phyloP scores from a whole-genome alignment of 2,888 invertebrate species.

The Microctonus aethiopoides region DNA sequence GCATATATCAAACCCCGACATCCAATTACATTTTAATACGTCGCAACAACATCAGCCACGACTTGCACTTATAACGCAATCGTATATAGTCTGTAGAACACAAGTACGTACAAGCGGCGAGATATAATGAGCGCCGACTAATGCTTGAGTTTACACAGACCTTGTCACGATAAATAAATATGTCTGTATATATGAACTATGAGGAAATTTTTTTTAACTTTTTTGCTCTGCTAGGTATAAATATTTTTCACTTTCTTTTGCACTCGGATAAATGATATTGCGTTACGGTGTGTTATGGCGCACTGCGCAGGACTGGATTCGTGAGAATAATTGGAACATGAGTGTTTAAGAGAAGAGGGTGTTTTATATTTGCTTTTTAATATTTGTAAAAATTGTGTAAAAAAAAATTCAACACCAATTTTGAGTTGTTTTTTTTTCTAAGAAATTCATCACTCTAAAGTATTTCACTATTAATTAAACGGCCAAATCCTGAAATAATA shows the following conservation, averaged over 20 bases:
- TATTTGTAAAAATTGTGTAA: too few relatives aligned
- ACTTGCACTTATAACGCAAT: not conserved
- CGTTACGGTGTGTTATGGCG: too few relatives aligned
- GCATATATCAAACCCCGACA: conserved; percentile 3
- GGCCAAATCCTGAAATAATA: too few relatives aligned
- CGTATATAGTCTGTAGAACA: not conserved
- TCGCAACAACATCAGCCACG: not conserved
- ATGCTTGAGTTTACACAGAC: not conserved
- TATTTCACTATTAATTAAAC: too few relatives aligned
- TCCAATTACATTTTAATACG: conserved; percentile 21
- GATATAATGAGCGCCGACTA: conserved; percentile 12
- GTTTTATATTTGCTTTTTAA: not conserved
- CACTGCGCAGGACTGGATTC: not conserved
- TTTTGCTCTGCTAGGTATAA: too few relatives aligned
- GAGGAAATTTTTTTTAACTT: not conserved
- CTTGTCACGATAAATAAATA: not conserved
- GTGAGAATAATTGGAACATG: not conserved
- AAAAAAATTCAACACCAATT: too few relatives aligned
- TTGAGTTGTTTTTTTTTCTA: too few relatives aligned
- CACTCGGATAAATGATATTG: not conserved
- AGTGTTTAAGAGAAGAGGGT: not conserved
- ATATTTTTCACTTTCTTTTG: too few relatives aligned
- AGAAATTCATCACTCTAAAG: too few relatives aligned
- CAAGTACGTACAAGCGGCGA: not conserved
- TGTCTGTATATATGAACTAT: not conserved